These are phyloP conservation scores for Stegodyphus mimosarum DNA, from an alignment of 1,140 invertebrate species.

Conservation along the genomic window DNA sequence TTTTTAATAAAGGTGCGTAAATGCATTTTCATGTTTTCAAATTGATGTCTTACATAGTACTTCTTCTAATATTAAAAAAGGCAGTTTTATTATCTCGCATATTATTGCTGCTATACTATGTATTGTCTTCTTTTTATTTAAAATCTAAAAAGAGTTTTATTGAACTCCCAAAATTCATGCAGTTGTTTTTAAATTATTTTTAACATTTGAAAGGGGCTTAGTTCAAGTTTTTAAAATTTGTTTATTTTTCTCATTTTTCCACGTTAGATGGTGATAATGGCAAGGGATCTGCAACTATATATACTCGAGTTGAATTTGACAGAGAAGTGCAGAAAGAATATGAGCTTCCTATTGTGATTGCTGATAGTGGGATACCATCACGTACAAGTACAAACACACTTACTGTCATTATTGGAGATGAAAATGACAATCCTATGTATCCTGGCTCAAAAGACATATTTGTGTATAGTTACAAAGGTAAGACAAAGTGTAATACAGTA, in stretches of 20 bases:
- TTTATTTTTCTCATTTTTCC: neutral
- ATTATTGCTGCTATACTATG: no score
- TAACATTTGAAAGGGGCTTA: neutral
- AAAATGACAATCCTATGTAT: conserved; percentile 97
- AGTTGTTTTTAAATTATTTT: neutral
- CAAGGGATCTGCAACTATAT: conserved; percentile 94
- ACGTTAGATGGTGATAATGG: conserved; percentile 88
- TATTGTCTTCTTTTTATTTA: no score
- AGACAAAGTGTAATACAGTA: no score
- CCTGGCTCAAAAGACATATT: conserved; percentile 95
- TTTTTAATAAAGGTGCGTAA: conserved; percentile 41
- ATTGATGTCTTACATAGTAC: neutral
- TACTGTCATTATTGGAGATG: conserved; percentile 93
- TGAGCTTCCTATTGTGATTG: conserved; percentile 92
- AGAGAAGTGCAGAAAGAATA: conserved; percentile 96
- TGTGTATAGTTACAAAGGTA: conserved; percentile 91
- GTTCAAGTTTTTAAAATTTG: neutral
- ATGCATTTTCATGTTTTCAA: no score
- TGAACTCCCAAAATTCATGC: neutral
- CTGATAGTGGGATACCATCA: conserved; percentile 88
- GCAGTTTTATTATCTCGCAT: neutral
- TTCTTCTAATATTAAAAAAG: neutral
- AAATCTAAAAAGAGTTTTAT: no score
- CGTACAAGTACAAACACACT: conserved; percentile 95
- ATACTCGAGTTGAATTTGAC: conserved; percentile 90